These are phyloP conservation scores for Macrosoma leucophasiata DNA, from an alignment of 2,888 invertebrate species.

Conservation along the genomic window DNA sequence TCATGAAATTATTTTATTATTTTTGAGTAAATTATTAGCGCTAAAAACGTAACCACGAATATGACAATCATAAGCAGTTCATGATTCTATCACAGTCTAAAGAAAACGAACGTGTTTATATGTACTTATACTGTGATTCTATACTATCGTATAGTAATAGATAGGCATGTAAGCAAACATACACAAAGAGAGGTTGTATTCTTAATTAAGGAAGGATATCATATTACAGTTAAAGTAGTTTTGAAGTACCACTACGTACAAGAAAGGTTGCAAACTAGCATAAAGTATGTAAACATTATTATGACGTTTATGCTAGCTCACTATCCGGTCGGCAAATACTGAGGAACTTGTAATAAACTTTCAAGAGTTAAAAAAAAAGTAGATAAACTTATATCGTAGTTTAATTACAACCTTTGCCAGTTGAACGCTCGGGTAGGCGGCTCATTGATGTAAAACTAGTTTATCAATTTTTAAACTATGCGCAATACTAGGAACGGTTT, in stretches of 20 bases:
- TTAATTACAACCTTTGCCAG: constrained; percentile 30
- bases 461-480: constrained; percentile 44
- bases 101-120: too few species aligned
- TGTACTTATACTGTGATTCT: too few species aligned
- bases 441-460: constrained; percentile 45
- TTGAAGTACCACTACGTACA: constrained; percentile 27
- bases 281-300: constrained; percentile 47
- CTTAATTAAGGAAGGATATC: too few species aligned
- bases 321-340: constrained; percentile 47
- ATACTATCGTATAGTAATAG: too few species aligned
- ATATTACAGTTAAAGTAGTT: too few species aligned
- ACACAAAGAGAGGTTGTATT: too few species aligned
- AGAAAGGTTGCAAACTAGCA: constrained; percentile 34
- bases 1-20: too few species aligned
- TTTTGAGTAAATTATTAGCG: too few species aligned
- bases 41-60: too few species aligned
- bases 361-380: constrained; percentile 22
- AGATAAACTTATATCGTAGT: constrained; percentile 22
- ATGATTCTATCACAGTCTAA: too few species aligned
- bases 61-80: too few species aligned
- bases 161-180: too few species aligned
- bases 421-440: constrained; percentile 28
- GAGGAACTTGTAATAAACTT: constrained; percentile 39
- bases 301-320: constrained; percentile 43
- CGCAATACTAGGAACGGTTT: constrained; percentile 6